Conservation (phyloP, 2,113 vertebrate genomes). For the Pachyramphus minor region DNA sequence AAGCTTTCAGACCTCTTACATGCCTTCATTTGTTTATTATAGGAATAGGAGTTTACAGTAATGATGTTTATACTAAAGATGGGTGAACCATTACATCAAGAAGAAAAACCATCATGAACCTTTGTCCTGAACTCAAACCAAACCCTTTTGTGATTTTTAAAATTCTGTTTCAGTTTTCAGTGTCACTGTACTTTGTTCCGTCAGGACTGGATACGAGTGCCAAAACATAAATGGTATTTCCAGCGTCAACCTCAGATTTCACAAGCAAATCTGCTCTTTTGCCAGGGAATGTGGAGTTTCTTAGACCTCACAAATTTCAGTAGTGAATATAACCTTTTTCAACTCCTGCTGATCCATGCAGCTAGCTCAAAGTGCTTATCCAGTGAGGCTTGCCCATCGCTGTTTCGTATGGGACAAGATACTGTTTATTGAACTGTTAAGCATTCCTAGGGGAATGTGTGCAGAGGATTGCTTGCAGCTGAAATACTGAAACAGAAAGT, state of each 20-base stretch:
- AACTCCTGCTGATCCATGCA: background rate
- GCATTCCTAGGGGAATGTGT: background rate
- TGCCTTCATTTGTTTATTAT: background rate
- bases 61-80: conserved; percentile 43
- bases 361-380: background rate
- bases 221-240: conserved; percentile 33
- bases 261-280: background rate
- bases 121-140: conserved; percentile 31
- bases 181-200: background rate
- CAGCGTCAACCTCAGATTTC: background rate
- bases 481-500: background rate
- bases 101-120: background rate
- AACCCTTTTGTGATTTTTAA: background rate
- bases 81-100: background rate
- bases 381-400: background rate
- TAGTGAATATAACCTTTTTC: background rate
- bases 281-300: background rate
- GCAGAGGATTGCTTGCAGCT: background rate
- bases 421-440: background rate
- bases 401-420: background rate
- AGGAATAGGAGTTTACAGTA: conserved; percentile 6
- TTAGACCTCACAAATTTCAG: background rate
- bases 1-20: conserved; percentile 1
- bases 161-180: conserved; percentile 34
- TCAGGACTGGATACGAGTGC: conserved; percentile 4